Evolutionary conservation across 2,797 vertebrate genomes (phyloP).

Genomic region (Halcyon smyrnensis): DNA sequence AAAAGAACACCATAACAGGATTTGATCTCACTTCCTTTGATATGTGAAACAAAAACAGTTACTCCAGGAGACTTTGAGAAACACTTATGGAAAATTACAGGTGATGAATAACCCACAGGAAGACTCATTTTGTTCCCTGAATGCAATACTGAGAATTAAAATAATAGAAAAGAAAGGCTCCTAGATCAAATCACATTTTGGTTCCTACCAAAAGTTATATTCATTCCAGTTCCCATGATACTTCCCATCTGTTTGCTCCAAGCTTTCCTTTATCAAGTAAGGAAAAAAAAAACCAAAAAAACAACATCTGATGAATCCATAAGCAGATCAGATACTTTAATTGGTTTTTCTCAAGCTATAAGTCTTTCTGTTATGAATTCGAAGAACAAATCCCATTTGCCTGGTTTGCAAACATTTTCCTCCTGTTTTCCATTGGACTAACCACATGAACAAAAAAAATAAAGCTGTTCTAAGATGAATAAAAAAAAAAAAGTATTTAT

Average conservation of each 20-base stretch:
- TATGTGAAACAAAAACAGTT: conserved; percentile 62
- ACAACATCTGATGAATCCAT: not conserved
- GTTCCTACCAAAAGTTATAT: conserved; percentile 10
- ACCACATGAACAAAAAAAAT: not conserved
- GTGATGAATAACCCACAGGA: conserved; percentile 72
- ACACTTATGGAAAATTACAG: conserved; percentile 67
- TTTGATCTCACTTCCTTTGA: conserved; percentile 73
- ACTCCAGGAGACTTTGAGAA: conserved; percentile 47
- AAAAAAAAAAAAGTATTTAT: not conserved
- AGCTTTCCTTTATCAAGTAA: not conserved
- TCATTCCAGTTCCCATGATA: not conserved
- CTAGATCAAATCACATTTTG: conserved; percentile 39
- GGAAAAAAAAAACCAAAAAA: not conserved
- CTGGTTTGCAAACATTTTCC: not conserved
- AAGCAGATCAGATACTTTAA: not conserved
- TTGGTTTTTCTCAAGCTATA: not conserved
- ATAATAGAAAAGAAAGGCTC: conserved; percentile 53
- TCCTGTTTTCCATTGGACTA: not conserved
- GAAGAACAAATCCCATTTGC: not conserved
- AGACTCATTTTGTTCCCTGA: conserved; percentile 51
- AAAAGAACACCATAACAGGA: conserved; percentile 70
- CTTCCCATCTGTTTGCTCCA: conserved; percentile 14
- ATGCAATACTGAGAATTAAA: conserved; percentile 48
- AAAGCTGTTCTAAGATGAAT: not conserved
- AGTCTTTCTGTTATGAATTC: not conserved